Evolutionary conservation across 2,888 invertebrate genomes (phyloP), one percentile per base, ranked within the genome.

Genomic region (Ectemnius lituratus): DNA sequence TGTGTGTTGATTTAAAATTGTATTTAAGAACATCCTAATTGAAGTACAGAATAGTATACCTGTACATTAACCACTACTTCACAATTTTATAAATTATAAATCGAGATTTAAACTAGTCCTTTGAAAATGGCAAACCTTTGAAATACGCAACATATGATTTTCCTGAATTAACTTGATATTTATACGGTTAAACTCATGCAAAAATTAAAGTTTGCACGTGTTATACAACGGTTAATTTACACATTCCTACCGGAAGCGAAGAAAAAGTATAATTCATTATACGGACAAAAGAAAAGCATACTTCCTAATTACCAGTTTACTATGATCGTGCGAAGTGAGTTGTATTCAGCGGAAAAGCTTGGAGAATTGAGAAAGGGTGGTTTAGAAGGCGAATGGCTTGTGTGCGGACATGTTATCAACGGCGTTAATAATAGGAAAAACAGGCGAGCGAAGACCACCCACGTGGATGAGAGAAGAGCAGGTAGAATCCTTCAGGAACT

Each of bases 401-500:
- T 79, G 80, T 66, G 79, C 73, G 74, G 75, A 79, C 70, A 45
- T 82, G 80, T 84, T 86, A 87, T 86, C 84, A 85, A 84, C 78
- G 82, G 84, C 85, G 86, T 86, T 86, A 86, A 88, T 88, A 86
- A 84, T 83, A 84, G 80, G 79, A 84, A 79, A 82, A 75, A 76
- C 67, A 76, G 80, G 69, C 67, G 63, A 57, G 75, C 6, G 8
- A 8, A 6, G 87, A 83, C 88, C 88, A 88, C 88, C 88, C 88
- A 88, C 84, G 86, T 84, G 75, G 70, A 37, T 0, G 28, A 37
- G 37, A 71, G 68, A 37, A 37, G 37, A 71, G 68, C 87, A 88
- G 88, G 87, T 88, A 88, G 76, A 70, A 71, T 82, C 76, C 81
- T 80, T 83, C 73, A 74, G 78, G 74, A 81, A 70, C 76, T 72